These are phyloP conservation scores for Drosophila athabasca DNA, from an alignment of 1,140 invertebrate species.

Conservation along the genomic window DNA sequence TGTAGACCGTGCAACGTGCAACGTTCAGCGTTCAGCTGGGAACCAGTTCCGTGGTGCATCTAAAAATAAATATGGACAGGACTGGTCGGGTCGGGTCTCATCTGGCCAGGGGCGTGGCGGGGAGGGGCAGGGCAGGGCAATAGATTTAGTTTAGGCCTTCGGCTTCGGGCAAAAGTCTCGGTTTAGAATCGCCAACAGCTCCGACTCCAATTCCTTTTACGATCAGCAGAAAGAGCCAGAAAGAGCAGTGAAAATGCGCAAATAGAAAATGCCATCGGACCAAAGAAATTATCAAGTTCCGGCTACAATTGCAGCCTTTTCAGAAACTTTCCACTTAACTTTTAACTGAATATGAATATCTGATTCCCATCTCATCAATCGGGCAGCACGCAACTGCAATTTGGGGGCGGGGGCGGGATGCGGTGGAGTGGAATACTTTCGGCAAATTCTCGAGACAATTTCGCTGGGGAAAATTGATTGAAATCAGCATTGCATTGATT, in stretches of 20 bases:
- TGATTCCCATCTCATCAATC: neutral
- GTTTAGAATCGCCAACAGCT: constrained; percentile 21
- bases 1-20: constrained; percentile 9
- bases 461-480: constrained; percentile 15
- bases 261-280: constrained; percentile 56
- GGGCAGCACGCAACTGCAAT: constrained; percentile 19
- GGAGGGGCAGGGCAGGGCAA: constrained; percentile 17
- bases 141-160: constrained; percentile 47
- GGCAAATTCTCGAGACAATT: constrained; percentile 17
- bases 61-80: constrained; percentile 63
- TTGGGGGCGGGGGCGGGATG: neutral
- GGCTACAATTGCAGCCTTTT: constrained; percentile 22
- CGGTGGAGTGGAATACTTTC: constrained; percentile 9
- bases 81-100: constrained; percentile 17
- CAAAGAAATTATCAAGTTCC: constrained; percentile 66
- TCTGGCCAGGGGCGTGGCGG: neutral
- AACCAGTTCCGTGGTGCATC: constrained; percentile 37
- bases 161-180: constrained; percentile 7
- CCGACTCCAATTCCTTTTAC: constrained; percentile 9
- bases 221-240: neutral
- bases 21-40: constrained; percentile 28
- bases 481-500: constrained; percentile 10
- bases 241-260: constrained; percentile 49
- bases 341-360: neutral
- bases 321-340: constrained; percentile 6